Evolutionary conservation across 2,888 invertebrate genomes (phyloP).

Genomic region (Blera fallax): DNA sequence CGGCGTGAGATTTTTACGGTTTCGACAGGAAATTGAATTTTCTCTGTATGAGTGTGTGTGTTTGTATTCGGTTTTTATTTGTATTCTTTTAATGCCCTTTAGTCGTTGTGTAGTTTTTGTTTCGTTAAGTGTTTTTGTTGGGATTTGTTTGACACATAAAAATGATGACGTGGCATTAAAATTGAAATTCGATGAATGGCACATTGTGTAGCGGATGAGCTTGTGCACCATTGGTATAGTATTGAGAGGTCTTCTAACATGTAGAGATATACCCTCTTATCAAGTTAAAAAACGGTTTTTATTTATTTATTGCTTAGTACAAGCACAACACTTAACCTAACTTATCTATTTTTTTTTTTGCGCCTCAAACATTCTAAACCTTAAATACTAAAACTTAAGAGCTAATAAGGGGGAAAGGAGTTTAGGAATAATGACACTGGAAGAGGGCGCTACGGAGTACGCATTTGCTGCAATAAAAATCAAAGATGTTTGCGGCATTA

Average conservation of each 20-base stretch:
- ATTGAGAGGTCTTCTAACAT: neutral
- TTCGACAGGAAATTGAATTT: constrained; percentile 51
- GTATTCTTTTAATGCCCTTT: constrained; percentile 13
- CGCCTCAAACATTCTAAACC: too few species aligned
- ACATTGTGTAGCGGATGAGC: neutral
- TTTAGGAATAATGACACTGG: too few species aligned
- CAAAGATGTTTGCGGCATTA: too few species aligned
- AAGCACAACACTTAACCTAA: too few species aligned
- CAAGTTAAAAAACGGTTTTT: too few species aligned
- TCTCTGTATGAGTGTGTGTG: neutral
- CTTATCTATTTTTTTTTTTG: too few species aligned
- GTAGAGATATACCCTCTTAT: too few species aligned
- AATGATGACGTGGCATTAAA: neutral
- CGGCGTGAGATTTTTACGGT: constrained; percentile 40
- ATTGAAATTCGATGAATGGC: neutral
- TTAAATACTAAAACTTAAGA: too few species aligned
- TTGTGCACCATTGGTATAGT: neutral
- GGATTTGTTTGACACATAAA: neutral
- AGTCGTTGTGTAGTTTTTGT: neutral
- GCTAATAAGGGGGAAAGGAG: too few species aligned
- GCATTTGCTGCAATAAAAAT: too few species aligned
- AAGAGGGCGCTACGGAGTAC: too few species aligned
- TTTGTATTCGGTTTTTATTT: constrained; percentile 18
- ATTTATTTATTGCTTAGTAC: too few species aligned
- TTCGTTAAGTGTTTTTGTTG: constrained; percentile 3